These are phyloP conservation scores for Synanthedon andrenaeformis DNA, from an alignment of 2,888 invertebrate genomes.

Conservation along the genomic window DNA sequence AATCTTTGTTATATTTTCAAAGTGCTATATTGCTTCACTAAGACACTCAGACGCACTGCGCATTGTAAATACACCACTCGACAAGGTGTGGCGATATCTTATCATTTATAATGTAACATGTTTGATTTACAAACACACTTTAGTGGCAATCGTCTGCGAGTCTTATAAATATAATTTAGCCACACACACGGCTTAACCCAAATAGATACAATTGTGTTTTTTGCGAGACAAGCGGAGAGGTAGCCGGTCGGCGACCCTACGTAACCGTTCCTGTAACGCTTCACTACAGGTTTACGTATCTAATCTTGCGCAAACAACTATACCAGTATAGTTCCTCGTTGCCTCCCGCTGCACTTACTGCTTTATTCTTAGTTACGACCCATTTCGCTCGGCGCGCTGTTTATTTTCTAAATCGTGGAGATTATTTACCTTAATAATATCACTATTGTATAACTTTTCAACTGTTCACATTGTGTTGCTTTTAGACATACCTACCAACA, in stretches of 20 bases:
- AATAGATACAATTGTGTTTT: slow-evolving; percentile 17
- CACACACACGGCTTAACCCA: slow-evolving; percentile 1
- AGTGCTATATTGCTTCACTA: too few relatives aligned
- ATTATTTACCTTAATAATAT: slow-evolving; percentile 22
- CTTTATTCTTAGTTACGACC: slow-evolving; percentile 49
- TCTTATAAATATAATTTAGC: slow-evolving; percentile 6
- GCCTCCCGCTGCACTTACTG: slow-evolving; percentile 29
- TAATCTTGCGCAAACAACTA: slow-evolving; percentile 46
- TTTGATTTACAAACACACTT: slow-evolving; percentile 10
- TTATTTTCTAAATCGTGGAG: slow-evolving; percentile 30
- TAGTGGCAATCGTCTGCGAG: slow-evolving; percentile 14
- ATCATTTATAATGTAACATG: background rate
- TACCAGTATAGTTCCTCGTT: slow-evolving; percentile 14
- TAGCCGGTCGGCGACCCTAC: slow-evolving; percentile 14
- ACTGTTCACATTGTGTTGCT: background rate
- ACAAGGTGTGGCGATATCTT: background rate
- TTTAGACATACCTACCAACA: background rate
- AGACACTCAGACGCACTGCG: background rate
- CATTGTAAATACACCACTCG: background rate
- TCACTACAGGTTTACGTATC: slow-evolving; percentile 39
- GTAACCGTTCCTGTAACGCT: background rate
- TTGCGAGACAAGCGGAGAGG: slow-evolving; percentile 3
- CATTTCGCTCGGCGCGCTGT: slow-evolving; percentile 27
- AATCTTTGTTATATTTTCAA: too few relatives aligned
- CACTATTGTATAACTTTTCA: background rate